These are phyloP conservation scores for Engraulis encrasicolus DNA, from an alignment of 2,113 vertebrate species.

Conservation along the genomic window DNA sequence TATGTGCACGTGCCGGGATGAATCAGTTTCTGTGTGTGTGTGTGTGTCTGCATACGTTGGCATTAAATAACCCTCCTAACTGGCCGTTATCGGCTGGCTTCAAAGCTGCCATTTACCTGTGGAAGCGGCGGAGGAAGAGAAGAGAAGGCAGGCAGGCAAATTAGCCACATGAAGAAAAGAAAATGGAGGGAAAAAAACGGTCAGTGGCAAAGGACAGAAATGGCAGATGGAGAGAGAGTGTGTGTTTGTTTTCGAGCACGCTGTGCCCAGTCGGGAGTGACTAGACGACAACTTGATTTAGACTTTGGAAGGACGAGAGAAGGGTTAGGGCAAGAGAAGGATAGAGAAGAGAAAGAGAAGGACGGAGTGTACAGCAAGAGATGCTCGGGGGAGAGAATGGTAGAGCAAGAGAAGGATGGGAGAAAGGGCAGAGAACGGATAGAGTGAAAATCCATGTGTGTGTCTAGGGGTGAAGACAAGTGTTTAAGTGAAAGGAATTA, in stretches of 20 bases:
- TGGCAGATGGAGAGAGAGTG: neutral
- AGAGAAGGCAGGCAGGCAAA: neutral
- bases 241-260: neutral
- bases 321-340: neutral
- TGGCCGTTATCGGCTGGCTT: conserved; percentile 23
- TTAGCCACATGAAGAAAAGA: conserved; percentile 11
- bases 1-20: conserved; percentile 24
- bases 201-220: neutral
- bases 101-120: conserved; percentile 30
- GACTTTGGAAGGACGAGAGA: neutral
- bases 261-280: neutral
- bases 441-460: too few relatives aligned
- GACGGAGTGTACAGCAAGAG: neutral
- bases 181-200: neutral
- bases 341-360: neutral
- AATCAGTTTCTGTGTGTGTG: too few relatives aligned
- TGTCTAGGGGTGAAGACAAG: too few relatives aligned
- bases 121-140: neutral
- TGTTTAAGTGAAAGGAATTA: too few relatives aligned
- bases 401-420: too few relatives aligned
- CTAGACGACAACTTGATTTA: neutral
- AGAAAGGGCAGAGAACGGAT: too few relatives aligned
- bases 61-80: conserved; percentile 41
- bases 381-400: too few relatives aligned
- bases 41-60: too few relatives aligned